Percentiles rank a stretch among this genome's conserved stretches.
phyloP scores from a whole-genome alignment of 2,888 invertebrate genomes.

The Andrena hattorfiana region DNA sequence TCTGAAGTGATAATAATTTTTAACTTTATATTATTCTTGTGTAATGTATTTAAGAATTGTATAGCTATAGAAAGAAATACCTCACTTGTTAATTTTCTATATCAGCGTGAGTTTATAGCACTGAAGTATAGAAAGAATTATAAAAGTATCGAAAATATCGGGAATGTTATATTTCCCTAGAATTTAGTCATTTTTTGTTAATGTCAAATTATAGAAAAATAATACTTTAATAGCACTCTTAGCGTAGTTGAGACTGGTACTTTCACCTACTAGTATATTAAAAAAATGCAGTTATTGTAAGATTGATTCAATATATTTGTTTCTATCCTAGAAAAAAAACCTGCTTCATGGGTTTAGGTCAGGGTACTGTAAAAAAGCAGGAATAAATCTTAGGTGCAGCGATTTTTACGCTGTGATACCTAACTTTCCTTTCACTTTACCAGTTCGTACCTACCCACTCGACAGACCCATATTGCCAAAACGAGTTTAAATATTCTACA shows the following conservation, averaged over 20 bases:
- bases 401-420: conserved; percentile 48
- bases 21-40: not conserved
- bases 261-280: not conserved
- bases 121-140: not conserved
- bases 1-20: not conserved
- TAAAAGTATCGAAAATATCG: too few species aligned
- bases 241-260: not conserved
- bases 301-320: not conserved
- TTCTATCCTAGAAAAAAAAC: not conserved
- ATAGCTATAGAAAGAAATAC: too few species aligned
- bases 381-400: conserved; percentile 18
- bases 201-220: not conserved
- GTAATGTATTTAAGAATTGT: not conserved
- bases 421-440: conserved; percentile 63
- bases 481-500: conserved; percentile 6
- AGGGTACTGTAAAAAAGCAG: conserved; percentile 21
- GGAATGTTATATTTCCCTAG: too few species aligned
- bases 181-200: not conserved
- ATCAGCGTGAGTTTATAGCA: not conserved
- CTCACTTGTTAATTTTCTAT: too few species aligned
- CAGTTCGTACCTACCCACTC: not conserved
- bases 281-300: not conserved
- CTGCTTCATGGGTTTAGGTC: not conserved
- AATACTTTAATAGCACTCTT: not conserved
- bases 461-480: conserved; percentile 40